phyloP scores from a whole-genome alignment of 2,113 vertebrate species.

The Smithornis capensis region DNA sequence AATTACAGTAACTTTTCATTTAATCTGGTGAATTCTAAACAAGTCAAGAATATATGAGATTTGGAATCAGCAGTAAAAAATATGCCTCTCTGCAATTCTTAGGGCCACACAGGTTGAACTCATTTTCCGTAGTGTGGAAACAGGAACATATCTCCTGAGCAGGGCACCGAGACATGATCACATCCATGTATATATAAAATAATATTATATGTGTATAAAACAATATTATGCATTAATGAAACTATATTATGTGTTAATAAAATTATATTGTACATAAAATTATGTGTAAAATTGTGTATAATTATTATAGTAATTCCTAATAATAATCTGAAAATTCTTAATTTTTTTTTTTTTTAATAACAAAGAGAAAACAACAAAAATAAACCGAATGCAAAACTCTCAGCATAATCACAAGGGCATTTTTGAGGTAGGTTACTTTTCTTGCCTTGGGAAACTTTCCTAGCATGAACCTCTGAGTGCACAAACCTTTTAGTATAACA shows the following conservation, averaged over 20 bases:
- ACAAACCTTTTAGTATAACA: background rate
- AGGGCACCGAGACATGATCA: background rate
- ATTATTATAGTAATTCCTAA: background rate
- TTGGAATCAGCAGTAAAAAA: slow-evolving; percentile 38
- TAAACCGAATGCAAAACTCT: background rate
- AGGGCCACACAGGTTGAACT: slow-evolving; percentile 58
- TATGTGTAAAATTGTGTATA: background rate
- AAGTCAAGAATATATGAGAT: slow-evolving; percentile 52
- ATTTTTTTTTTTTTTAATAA: background rate
- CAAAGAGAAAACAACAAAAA: background rate
- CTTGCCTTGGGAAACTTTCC: background rate
- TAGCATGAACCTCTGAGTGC: background rate
- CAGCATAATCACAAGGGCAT: background rate
- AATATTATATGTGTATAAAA: background rate
- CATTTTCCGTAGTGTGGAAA: background rate
- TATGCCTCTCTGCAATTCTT: slow-evolving; percentile 26
- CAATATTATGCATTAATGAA: background rate
- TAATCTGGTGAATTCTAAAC: slow-evolving; percentile 28
- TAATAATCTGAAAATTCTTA: background rate
- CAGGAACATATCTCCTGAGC: background rate
- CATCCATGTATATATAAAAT: background rate
- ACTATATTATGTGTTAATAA: background rate
- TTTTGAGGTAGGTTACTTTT: background rate
- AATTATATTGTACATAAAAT: background rate
- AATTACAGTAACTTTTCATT: slow-evolving; percentile 59